phyloP scores from a whole-genome alignment of 2,888 invertebrate species.

The Pedicia rivosa region DNA sequence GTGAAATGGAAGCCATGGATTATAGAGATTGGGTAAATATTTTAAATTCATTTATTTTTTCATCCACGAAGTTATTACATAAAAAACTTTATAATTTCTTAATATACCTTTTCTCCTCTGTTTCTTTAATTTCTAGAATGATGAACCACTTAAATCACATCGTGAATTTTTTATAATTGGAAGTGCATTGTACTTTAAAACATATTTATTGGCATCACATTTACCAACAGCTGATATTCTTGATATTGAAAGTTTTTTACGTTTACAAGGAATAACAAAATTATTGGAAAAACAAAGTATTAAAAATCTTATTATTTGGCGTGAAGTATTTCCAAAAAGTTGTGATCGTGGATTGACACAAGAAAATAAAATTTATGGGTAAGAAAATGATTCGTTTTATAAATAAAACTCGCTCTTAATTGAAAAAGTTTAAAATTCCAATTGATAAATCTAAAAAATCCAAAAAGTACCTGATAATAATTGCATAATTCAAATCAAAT shows the following conservation, averaged over 20 bases:
- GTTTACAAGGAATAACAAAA: conserved; percentile 56
- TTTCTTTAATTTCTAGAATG: conserved; percentile 40
- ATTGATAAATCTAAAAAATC: too few species aligned
- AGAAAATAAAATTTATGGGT: conserved; percentile 9
- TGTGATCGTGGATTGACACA: conserved; percentile 21
- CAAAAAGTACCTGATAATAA: too few species aligned
- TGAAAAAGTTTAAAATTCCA: too few species aligned
- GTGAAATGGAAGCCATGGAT: conserved; percentile 82
- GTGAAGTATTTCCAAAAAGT: conserved; percentile 48
- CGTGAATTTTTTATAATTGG: conserved; percentile 36
- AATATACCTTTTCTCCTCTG: conserved; percentile 6
- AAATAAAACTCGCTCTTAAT: too few species aligned
- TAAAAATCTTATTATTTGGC: conserved; percentile 59
- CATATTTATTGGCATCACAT: conserved; percentile 54
- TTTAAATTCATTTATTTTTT: background rate
- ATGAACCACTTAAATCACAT: conserved; percentile 34
- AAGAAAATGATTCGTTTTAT: too few species aligned
- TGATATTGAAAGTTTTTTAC: conserved; percentile 59
- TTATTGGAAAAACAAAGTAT: conserved; percentile 46
- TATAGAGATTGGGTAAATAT: conserved; percentile 65
- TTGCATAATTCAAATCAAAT: too few species aligned
- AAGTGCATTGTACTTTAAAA: conserved; percentile 33
- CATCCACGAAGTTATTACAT: too few species aligned
- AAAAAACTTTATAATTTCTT: too few species aligned
- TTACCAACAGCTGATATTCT: conserved; percentile 55